Percentiles rank a stretch among this genome's conserved stretches.
Conservation (phyloP, 53 echinoderm and acorn worm species). For the Holothuria scabra region DNA sequence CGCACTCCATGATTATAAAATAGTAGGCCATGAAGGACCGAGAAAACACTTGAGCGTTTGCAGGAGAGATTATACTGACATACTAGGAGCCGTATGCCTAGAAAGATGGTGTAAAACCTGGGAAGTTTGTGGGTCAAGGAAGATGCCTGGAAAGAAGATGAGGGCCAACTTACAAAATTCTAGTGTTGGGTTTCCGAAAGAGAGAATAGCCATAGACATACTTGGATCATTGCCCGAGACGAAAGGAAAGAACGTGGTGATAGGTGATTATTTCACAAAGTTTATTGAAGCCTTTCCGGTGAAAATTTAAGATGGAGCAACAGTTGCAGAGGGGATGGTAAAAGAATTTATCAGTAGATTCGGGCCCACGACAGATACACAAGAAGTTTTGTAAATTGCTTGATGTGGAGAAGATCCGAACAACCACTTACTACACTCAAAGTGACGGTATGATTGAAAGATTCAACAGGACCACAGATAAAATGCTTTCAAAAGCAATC, state of each 20-base stretch:
- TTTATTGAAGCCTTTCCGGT: slow-evolving; percentile 51
- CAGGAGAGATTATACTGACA: slow-evolving; percentile 35
- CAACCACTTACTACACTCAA: slow-evolving; percentile 47
- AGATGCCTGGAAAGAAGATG: neutral
- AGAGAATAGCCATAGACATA: slow-evolving; percentile 31
- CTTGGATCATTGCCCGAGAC: slow-evolving; percentile 22
- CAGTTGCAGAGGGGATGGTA: slow-evolving; percentile 29
- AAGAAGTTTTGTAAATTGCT: slow-evolving; percentile 48
- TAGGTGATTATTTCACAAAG: slow-evolving; percentile 28
- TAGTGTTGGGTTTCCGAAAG: slow-evolving; percentile 19
- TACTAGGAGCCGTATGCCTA: neutral
- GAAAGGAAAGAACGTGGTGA: neutral
- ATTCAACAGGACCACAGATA: slow-evolving; percentile 42
- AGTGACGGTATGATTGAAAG: slow-evolving; percentile 40
- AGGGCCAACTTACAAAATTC: neutral
- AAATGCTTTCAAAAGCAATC: slow-evolving; percentile 24
- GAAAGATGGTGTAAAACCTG: slow-evolving; percentile 28
- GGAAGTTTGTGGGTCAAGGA: neutral
- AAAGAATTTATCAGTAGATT: slow-evolving; percentile 52
- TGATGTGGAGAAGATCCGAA: slow-evolving; percentile 41
- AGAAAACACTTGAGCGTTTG: slow-evolving; percentile 15
- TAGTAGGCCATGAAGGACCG: slow-evolving; percentile 32
- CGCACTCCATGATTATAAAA: neutral
- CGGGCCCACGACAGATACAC: slow-evolving; percentile 23
- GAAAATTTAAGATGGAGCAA: slow-evolving; percentile 11